Evolutionary conservation across 2,797 vertebrate genomes (phyloP), one percentile per base, ranked within the genome.

Genomic region (Bradypodion ventrale): DNA sequence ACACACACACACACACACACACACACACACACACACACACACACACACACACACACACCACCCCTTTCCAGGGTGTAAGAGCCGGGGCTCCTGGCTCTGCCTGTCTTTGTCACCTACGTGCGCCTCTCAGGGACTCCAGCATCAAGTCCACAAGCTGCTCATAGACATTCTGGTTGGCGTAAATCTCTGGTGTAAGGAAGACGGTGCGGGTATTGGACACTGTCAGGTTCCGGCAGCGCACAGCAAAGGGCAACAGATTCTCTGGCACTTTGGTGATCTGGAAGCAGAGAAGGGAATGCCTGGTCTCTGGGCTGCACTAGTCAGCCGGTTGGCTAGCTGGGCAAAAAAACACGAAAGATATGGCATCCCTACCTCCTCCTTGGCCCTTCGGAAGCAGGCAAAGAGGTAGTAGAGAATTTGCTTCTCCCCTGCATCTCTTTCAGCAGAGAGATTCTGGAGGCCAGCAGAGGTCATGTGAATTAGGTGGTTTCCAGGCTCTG

Each of bases 251-350:
- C 81, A 99, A 94, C 65, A 99, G 94, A 90, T 99, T 99, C 96
- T 99, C 99, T 0, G 98, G 99, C 72, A 99, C 98, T 94, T 99
- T 99, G 66, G 97, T 99, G 88, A 99, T 97, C 99, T 99, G 81
- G 87, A 19, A 8, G 37, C 16, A 89, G 13, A 52, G 0, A 3
- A 80, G 62, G 83, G 7, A 3, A 32, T 0, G 1, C 9, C 25
- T 77, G 44, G 44, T 37, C n/a, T 77, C 65, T n/a, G 42, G 65
- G 16, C 42, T 76, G 0, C 7, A 29, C 52, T 1, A n/a, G 29
- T 0, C 0, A 25, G 6, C 21, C 23, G 0, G 7, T 27, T 46
- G 6, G 68, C 5, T 2, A 37, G 21, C 1, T 2, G 32, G 29
- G 9, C 15, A 0, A 15, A 3, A 29, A 12, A 16, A n/a, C n/a